Percentiles rank a stretch among this genome's conserved stretches.
phyloP scores from a whole-genome alignment of 92 coral and sea anemone genomes.

The Hydrozoanthus gracilis region DNA sequence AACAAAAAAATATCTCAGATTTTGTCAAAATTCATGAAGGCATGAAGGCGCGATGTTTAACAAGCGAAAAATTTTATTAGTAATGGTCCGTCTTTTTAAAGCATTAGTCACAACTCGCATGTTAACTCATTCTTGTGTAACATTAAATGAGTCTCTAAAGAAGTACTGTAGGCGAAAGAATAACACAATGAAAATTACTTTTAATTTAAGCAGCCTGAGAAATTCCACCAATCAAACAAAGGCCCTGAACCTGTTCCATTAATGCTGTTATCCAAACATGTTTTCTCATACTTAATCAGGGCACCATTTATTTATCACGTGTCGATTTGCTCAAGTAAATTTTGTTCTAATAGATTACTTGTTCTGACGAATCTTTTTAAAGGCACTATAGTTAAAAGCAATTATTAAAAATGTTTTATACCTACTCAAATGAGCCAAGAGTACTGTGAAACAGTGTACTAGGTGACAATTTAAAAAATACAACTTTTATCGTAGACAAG shows the following conservation, averaged over 20 bases:
- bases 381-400: no score
- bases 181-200: neutral
- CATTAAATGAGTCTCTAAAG: neutral
- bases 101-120: neutral
- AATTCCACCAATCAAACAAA: constrained; percentile 13
- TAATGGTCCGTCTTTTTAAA: neutral
- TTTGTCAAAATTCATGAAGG: neutral
- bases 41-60: neutral
- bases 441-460: no score
- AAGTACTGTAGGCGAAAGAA: neutral
- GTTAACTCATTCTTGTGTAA: neutral
- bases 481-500: no score
- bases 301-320: neutral
- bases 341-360: no score
- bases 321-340: neutral
- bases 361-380: no score
- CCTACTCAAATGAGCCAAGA: no score
- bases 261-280: neutral
- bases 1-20: no score
- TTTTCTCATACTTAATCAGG: neutral
- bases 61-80: neutral
- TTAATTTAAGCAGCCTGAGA: constrained; percentile 21
- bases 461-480: no score
- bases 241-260: neutral
- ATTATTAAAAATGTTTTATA: no score